Evolutionary conservation across 2,113 vertebrate genomes (phyloP), one percentile per base, ranked within the genome.

Genomic region (Ageneiosus marmoratus): DNA sequence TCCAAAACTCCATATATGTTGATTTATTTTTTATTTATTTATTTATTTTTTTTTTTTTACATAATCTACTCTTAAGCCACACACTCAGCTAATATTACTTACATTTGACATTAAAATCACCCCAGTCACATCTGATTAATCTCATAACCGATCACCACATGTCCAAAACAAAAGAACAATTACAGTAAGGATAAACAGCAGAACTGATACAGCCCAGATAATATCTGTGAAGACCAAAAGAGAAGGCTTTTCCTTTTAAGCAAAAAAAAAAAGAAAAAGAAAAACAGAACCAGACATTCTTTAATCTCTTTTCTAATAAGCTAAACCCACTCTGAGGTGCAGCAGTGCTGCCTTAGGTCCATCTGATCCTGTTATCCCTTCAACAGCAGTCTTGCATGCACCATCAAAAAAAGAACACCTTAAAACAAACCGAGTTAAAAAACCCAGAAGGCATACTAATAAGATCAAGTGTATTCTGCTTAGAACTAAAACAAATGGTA

Each of bases 291-390:
- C 34, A 81, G 58, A 76, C 77, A 79, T 18, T 65, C 83, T 87
- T 85, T 87, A 84, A 87, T 83, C 86, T 87, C 77, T 63, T 55
- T 80, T 70, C 83, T 83, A 85, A 83, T 87, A 87, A 22, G 69
- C 77, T 85, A 83, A 85, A 80, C 77, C 83, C 50, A 73, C 70
- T 82, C 70, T 83, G 70, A 84, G 81, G 77, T 83, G 53, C 65
- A 78, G 65, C 65, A 80, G 77, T 83, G 78, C 56, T 70, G 80
- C 86, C 83, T 72, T 44, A 53, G 86, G 83, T 85, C 77, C 77
- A 72, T 48, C 83, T 85, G 69, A 79, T 83, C 74, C 72, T 46
- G 53, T 75, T 32, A 73, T 70, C 77, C 70, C 65, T 74, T 75
- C 80, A 87, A 79, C 53, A 87, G 69, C 79, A 60, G 44, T 15